Evolutionary conservation across 2,113 vertebrate species (phyloP), one percentile per base, ranked within the genome.

Genomic region (Spilogale gracilis): DNA sequence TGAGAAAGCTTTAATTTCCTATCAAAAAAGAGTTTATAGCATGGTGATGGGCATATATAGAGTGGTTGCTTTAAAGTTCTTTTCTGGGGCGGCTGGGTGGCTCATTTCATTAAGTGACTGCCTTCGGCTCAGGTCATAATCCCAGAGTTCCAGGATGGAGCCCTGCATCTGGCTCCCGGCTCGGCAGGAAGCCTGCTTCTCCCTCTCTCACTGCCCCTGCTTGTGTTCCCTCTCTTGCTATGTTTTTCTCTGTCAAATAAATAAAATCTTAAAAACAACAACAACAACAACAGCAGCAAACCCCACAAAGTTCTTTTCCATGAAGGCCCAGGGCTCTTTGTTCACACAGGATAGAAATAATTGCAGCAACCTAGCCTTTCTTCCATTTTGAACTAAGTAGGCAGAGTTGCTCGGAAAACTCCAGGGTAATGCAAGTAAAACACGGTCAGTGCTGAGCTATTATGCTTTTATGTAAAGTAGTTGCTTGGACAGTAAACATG

Each of bases 331-430:
- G 54, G 43, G 23, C 5, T n/a, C 3, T 0, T 14, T 61, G 5
- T 69, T 90, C 23, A 74, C 8, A 6, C 13, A 43, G 50, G 27
- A 30, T 45, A 58, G 82, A 73, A 61, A 48, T 38, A 79, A 16
- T 32, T 21, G 14, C 27, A 82, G 21, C 38, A 43, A 56, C 30
- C 32, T 56, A 65, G 0, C 25, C 9, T 69, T 90, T 32, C 27
- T 90, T 81, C 5, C n/a, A 48, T 63, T 84, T 94, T 91, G 69
- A 97, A 50, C 45, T 63, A 60, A 48, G 65, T 23, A 48, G 81
- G 18, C 25, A 8, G 3, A 61, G 21, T 48, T 73, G 54, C 48
- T 74, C 25, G 50, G 54, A 79, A 86, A 86, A 13, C 8, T 43
- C 3, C 3, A 5, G 9, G 9, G 9, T 52, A 11, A 74, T n/a